Base-by-base conservation (phyloP, 2,797 vertebrate genomes). In the Staurois parvus region DNA sequence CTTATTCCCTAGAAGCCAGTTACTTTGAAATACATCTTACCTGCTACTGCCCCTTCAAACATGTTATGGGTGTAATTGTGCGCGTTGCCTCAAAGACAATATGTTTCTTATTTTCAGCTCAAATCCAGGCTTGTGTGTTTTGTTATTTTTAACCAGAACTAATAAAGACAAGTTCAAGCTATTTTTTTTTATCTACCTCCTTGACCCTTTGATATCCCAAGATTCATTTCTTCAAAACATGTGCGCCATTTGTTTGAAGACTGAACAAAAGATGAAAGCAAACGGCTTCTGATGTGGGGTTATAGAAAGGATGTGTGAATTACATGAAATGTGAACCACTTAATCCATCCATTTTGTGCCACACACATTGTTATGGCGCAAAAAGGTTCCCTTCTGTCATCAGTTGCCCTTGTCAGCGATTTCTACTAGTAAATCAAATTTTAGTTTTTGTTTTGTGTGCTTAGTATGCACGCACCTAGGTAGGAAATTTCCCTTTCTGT, bases 211-310 rank as follows among this genome's bases (percentile, higher is more conserved):
- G 80, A 68, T 37, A 84, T 37, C 64, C 42, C 15, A 28, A 76
- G 67, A 56, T 76, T 56, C n/a, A 26, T 83, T 83, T 66, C 34
- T 52, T 21, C 15, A 19, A 52, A 52, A 59, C 21, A 24, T 24
- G 21, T 59, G 52, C 59, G 48, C 29, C 73, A 56, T 45, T 84
- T 76, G 42, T 84, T 84, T 70, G 62, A 83, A 66, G 72, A 21
- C 40, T 48, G 34, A 67, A 84, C 45, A 84, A 84, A 52, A 76
- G 40, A 84, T 84, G 48, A 84, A 76, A 84, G 81, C 30, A 40
- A n/a, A 52, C 9, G 67, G 19, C 62, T 76, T 83, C 28, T 67
- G 40, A 48, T 76, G 72, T 32, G 37, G 42, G 34, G 21, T 29
- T 83, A 74, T 66, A 64, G 30, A 82, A 74, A 66, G 52, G 40